Conservation (phyloP, 2,888 invertebrate genomes). For the Myopa tessellatipennis region DNA sequence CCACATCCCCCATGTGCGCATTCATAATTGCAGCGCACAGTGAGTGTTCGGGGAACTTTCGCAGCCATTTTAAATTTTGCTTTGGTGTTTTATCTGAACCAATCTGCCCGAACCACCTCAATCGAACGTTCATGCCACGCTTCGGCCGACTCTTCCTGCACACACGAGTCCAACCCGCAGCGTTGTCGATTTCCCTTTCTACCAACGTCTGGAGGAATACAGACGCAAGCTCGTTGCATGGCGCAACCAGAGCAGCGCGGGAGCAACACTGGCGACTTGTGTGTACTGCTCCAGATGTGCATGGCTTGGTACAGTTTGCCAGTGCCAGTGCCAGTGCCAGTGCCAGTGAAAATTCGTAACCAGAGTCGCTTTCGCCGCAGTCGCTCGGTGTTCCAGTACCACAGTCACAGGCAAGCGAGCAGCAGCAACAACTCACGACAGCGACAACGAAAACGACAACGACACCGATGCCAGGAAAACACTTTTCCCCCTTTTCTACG, state of each 20-base stretch:
- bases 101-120: not conserved
- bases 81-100: conserved; percentile 12
- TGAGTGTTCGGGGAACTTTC: not conserved
- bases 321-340: conserved; percentile 36
- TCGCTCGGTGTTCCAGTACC: conserved; percentile 48
- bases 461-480: conserved; percentile 21
- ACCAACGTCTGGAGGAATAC: conserved; percentile 57
- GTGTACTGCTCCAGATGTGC: conserved; percentile 38
- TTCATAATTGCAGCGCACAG: not conserved
- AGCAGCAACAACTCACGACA: conserved; percentile 20
- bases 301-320: conserved; percentile 61
- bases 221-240: conserved; percentile 28
- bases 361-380: conserved; percentile 34
- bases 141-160: not conserved
- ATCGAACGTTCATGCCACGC: not conserved
- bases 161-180: conserved; percentile 26
- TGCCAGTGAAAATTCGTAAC: conserved; percentile 40
- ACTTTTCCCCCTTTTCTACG: conserved; percentile 13
- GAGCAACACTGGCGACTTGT: conserved; percentile 24
- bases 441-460: conserved; percentile 11
- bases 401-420: conserved; percentile 43
- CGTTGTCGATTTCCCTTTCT: conserved; percentile 63
- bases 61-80: conserved; percentile 21
- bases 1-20: not conserved
- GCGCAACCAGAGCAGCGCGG: conserved; percentile 10